A percentile compares a stretch with the other conserved stretches of the same genome.
Evolutionary conservation across 2,797 vertebrate genomes (phyloP).

Genomic region (Oceanodroma leucorhoa): DNA sequence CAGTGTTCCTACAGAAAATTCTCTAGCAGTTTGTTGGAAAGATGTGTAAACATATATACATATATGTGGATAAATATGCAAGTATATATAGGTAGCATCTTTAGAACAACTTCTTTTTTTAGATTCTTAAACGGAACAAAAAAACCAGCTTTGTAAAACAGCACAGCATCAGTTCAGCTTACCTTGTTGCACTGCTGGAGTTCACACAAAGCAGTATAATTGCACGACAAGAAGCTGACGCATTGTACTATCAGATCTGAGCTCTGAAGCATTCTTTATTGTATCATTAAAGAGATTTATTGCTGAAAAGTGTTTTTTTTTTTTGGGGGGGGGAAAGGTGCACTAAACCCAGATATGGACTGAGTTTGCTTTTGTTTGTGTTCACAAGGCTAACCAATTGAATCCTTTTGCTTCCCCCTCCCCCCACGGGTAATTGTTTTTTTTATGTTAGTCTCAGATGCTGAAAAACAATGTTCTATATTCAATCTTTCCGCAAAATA

Average conservation of each 20-base stretch:
- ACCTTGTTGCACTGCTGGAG: neutral
- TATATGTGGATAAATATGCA: neutral
- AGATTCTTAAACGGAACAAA: neutral
- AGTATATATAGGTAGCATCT: neutral
- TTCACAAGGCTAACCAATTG: neutral
- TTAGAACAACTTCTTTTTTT: neutral
- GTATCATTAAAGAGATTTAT: neutral
- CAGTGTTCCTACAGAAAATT: neutral
- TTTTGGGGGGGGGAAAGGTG: fast-evolving
- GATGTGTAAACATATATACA: neutral
- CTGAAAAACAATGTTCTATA: neutral
- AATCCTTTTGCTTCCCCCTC: fast-evolving
- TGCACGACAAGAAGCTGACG: neutral
- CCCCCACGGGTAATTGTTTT: fast-evolving
- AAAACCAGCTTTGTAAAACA: neutral
- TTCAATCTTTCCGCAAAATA: neutral
- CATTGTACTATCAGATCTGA: neutral
- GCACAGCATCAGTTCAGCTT: neutral
- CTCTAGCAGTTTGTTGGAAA: neutral
- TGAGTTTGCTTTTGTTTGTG: neutral
- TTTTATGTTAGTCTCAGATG: neutral
- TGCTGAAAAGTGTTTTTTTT: neutral
- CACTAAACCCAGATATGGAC: neutral
- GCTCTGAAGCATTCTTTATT: neutral
- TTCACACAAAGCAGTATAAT: neutral